Percentiles rank a stretch among this genome's conserved stretches.
phyloP scores from a whole-genome alignment of 2,888 invertebrate genomes.

The Pemphredon lugubris region DNA sequence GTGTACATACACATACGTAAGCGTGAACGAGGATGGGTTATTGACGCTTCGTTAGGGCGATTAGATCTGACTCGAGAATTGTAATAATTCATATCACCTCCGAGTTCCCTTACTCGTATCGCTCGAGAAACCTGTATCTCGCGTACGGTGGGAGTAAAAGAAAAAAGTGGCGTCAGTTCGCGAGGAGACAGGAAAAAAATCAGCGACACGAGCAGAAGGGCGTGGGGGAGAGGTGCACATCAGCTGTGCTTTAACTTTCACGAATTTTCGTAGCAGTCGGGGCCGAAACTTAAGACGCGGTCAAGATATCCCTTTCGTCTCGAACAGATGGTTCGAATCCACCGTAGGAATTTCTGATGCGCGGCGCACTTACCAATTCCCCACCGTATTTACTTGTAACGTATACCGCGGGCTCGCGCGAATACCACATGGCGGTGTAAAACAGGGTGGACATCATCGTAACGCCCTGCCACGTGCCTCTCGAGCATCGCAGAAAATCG shows the following conservation, averaged over 20 bases:
- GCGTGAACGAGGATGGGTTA: no score
- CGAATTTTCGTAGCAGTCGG: conserved; percentile 29
- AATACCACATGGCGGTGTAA: conserved; percentile 52
- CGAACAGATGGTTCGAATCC: conserved; percentile 60
- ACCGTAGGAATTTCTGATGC: conserved; percentile 34
- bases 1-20: no score
- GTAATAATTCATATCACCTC: neutral
- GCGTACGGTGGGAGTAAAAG: no score
- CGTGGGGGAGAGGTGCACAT: neutral
- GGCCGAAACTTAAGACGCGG: conserved; percentile 51
- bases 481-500: conserved; percentile 35
- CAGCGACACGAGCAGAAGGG: conserved; percentile 21
- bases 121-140: no score
- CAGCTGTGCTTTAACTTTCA: conserved; percentile 46
- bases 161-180: no score
- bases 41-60: neutral
- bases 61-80: neutral
- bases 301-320: conserved; percentile 38
- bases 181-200: conserved; percentile 17
- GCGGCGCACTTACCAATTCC: conserved; percentile 39
- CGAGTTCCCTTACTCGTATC: neutral
- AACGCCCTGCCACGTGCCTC: conserved; percentile 61
- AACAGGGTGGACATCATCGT: conserved; percentile 4
- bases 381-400: conserved; percentile 17
- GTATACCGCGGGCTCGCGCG: conserved; percentile 30